Conservation (phyloP, 2,888 invertebrate species). For the Tetropium fuscum region DNA sequence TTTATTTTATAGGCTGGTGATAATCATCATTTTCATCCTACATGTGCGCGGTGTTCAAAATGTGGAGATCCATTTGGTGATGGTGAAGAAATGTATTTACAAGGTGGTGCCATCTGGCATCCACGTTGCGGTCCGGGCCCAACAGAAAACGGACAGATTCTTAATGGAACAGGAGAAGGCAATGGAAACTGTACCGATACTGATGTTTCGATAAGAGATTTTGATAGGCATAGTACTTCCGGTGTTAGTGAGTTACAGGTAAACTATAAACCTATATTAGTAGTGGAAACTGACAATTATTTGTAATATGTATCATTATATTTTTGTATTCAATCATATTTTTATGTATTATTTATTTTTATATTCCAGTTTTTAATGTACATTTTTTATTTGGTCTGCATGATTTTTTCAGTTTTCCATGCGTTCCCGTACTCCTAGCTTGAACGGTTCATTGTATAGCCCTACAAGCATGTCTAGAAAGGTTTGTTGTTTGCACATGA, state of each 20-base stretch:
- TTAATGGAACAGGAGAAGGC: constrained; percentile 71
- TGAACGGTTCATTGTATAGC: constrained; percentile 94
- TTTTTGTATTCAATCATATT: too few species aligned
- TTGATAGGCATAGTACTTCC: constrained; percentile 84
- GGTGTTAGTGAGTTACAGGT: constrained; percentile 87
- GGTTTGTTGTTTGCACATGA: constrained; percentile 87
- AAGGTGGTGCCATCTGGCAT: constrained; percentile 94
- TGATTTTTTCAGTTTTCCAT: constrained; percentile 83
- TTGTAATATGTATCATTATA: too few species aligned
- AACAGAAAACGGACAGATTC: constrained; percentile 73
- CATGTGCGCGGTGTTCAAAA: constrained; percentile 96
- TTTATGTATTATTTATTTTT: too few species aligned
- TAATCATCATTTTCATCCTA: constrained; percentile 98
- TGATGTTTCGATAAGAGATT: constrained; percentile 70
- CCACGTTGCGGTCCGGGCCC: constrained; percentile 95
- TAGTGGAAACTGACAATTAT: too few species aligned
- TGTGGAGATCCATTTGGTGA: constrained; percentile 98
- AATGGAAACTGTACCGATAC: constrained; percentile 77
- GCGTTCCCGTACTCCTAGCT: constrained; percentile 94
- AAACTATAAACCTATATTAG: too few species aligned
- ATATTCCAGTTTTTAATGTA: constrained; percentile 32
- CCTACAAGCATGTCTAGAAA: constrained; percentile 90
- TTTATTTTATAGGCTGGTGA: constrained; percentile 84
- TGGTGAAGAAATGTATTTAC: constrained; percentile 96
- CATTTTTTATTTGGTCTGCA: constrained; percentile 50